These are phyloP conservation scores for Drosophila jambulina DNA, from an alignment of 1,140 invertebrate genomes.

Conservation along the genomic window DNA sequence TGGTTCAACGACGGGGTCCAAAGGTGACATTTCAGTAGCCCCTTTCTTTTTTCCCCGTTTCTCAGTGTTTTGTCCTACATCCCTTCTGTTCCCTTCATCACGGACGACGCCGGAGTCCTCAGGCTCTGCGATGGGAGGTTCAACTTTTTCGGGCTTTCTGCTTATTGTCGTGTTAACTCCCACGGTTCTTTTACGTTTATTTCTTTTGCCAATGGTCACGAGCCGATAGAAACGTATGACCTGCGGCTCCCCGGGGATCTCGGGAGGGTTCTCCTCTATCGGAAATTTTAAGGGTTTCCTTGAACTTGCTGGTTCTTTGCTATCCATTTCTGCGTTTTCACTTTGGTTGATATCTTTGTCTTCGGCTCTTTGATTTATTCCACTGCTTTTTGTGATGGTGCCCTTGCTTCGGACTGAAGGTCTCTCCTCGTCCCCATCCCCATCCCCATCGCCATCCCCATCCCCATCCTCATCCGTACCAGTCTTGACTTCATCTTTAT, in stretches of 20 bases:
- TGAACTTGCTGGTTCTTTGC: too few species aligned
- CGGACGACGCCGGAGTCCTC: too few species aligned
- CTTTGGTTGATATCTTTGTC: not conserved
- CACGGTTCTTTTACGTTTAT: not conserved
- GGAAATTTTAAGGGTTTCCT: not conserved
- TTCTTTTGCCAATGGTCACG: constrained; percentile 1
- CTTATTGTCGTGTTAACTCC: constrained; percentile 20
- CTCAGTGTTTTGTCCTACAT: not conserved
- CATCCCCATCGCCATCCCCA: not conserved
- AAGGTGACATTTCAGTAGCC: not conserved
- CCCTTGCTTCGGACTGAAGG: not conserved
- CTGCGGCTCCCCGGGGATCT: constrained; percentile 4
- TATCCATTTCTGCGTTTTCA: not conserved
- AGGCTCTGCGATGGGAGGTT: not conserved
- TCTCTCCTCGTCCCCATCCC: too few species aligned
- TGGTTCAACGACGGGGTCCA: not conserved
- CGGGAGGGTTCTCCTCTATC: not conserved
- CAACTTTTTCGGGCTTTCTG: not conserved
- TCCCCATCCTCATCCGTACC: not conserved
- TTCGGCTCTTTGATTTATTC: not conserved
- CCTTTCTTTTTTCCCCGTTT: not conserved
- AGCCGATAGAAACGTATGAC: not conserved
- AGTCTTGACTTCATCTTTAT: not conserved
- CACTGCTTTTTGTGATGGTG: not conserved
- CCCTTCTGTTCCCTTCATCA: not conserved